Percentiles rank a stretch among this genome's conserved stretches.
These are phyloP conservation scores for Chelmon rostratus DNA, from an alignment of 2,797 vertebrate genomes.

Conservation along the genomic window DNA sequence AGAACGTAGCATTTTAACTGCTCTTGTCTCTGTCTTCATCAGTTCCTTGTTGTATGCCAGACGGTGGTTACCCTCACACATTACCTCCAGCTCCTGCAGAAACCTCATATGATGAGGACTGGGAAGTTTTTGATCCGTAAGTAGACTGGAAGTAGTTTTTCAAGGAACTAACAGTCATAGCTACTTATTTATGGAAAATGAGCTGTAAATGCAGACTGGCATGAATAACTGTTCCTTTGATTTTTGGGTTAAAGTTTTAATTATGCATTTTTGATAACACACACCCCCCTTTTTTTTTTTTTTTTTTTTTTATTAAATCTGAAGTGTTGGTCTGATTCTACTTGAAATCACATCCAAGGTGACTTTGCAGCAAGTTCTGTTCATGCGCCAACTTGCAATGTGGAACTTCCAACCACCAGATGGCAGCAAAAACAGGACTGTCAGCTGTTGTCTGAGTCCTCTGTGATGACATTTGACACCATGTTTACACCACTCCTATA, in stretches of 20 bases:
- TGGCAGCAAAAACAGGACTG: constrained; percentile 52
- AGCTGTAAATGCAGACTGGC: not conserved
- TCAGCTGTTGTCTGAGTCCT: not conserved
- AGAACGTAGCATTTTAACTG: not conserved
- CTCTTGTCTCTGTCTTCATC: constrained; percentile 45
- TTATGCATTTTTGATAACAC: not conserved
- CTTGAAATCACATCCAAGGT: constrained; percentile 55
- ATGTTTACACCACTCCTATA: not conserved
- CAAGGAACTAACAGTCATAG: not conserved
- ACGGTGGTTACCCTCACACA: constrained; percentile 88
- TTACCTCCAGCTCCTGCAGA: constrained; percentile 90
- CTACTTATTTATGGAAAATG: not conserved
- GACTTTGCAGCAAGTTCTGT: constrained; percentile 47
- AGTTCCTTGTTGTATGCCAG: constrained; percentile 92
- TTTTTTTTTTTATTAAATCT: not conserved
- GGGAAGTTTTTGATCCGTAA: constrained; percentile 99
- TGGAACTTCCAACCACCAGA: constrained; percentile 38
- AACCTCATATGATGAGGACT: constrained; percentile 97
- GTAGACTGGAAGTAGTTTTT: constrained; percentile 64
- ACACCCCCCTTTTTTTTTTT: too few relatives aligned
- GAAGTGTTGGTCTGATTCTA: not conserved
- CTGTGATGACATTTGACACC: not conserved
- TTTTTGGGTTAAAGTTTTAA: not conserved
- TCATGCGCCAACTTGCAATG: not conserved
- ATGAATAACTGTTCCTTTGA: not conserved